A percentile compares a stretch with the other conserved stretches of the same genome.
Conservation (phyloP, 2,113 vertebrate genomes). For the Excalfactoria chinensis region DNA sequence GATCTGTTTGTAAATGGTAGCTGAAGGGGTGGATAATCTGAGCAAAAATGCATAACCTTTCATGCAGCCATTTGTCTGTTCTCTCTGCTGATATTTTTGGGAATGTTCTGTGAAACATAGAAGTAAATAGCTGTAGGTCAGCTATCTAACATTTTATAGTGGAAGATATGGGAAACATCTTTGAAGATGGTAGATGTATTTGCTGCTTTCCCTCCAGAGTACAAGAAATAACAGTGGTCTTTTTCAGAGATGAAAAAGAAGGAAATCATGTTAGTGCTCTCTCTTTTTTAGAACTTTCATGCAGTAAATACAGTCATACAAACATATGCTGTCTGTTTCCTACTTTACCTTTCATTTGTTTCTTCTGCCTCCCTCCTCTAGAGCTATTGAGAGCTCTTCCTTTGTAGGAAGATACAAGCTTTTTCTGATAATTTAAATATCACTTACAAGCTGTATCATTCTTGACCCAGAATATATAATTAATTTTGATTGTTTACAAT, state of each 20-base stretch:
- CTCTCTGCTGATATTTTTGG: not conserved
- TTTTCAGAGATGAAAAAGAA: not conserved
- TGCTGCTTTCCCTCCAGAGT: not conserved
- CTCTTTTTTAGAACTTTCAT: not conserved
- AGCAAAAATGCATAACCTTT: not conserved
- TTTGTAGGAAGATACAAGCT: not conserved
- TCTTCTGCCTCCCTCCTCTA: not conserved
- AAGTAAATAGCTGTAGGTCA: not conserved
- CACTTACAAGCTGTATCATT: not conserved
- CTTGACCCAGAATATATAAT: constrained; percentile 23
- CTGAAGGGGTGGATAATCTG: not conserved
- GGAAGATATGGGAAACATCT: not conserved
- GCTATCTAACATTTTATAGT: not conserved
- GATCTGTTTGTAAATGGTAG: not conserved
- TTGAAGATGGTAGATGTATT: not conserved
- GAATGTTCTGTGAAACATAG: not conserved
- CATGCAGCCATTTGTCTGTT: accelerated
- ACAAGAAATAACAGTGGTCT: not conserved
- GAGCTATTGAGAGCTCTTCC: not conserved
- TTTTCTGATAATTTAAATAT: not conserved
- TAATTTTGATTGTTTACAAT: constrained; percentile 33
- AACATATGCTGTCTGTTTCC: not conserved
- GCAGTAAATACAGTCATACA: not conserved
- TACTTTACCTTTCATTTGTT: not conserved
- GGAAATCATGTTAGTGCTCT: not conserved